Percentiles rank a stretch among this genome's conserved stretches.
These are phyloP conservation scores for Notodonta dromedarius DNA, from an alignment of 2,888 invertebrate genomes.

Conservation along the genomic window DNA sequence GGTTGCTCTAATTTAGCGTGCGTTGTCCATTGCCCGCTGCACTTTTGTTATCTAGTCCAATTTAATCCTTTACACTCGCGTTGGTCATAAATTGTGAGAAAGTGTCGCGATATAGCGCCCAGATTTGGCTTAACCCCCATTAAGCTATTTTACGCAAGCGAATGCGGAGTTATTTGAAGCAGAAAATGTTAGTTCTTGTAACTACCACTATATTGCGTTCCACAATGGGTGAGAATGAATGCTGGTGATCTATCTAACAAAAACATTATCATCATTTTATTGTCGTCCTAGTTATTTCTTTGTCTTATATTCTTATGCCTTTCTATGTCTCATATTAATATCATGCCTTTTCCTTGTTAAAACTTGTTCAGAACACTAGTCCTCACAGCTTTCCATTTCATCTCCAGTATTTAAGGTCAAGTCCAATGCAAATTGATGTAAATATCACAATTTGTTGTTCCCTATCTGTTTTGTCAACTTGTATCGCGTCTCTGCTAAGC, in stretches of 20 bases:
- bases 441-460: too few species aligned
- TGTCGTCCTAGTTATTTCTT: background rate
- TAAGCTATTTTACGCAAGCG: conserved; percentile 4
- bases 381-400: background rate
- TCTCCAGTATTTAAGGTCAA: too few species aligned
- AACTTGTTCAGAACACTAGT: too few species aligned
- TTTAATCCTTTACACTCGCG: conserved; percentile 4
- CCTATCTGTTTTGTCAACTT: background rate
- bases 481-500: background rate
- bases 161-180: conserved; percentile 2
- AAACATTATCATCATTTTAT: background rate
- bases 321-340: too few species aligned
- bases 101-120: conserved; percentile 3
- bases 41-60: background rate
- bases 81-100: background rate
- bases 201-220: too few species aligned
- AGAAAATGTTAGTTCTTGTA: background rate
- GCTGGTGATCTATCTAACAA: background rate
- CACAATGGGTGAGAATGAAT: background rate
- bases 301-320: too few species aligned
- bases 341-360: too few species aligned
- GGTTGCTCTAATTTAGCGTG: background rate
- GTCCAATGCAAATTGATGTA: too few species aligned
- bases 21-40: conserved; percentile 1
- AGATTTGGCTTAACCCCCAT: conserved; percentile 3